A percentile compares a stretch with the other conserved stretches of the same genome.
phyloP scores from a whole-genome alignment of 2,113 vertebrate genomes.

The Chaetura pelagica region DNA sequence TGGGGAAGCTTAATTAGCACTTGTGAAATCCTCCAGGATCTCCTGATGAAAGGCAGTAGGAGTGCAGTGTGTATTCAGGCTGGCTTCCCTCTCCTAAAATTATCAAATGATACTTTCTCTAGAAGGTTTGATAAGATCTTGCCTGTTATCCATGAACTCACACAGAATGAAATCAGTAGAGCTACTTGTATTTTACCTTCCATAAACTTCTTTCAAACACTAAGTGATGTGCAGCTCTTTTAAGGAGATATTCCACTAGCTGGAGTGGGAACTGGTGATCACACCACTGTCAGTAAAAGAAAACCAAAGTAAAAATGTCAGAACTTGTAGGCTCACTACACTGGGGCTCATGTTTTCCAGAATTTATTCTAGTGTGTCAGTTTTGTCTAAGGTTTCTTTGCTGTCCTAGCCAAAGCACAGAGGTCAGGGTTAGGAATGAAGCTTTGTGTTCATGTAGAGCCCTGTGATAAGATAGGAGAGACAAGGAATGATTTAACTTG shows the following conservation, averaged over 20 bases:
- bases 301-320: not conserved
- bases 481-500: not conserved
- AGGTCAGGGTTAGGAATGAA: not conserved
- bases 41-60: not conserved
- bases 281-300: too few relatives aligned
- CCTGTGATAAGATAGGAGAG: not conserved
- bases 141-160: not conserved
- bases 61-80: not conserved
- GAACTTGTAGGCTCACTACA: not conserved
- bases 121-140: not conserved
- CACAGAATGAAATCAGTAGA: not conserved
- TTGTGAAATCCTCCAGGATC: not conserved
- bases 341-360: not conserved
- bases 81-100: not conserved
- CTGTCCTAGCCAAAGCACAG: rapidly evolving
- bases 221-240: rapidly evolving
- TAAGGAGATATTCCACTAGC: not conserved
- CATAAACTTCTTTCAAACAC: not conserved
- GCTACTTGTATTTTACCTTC: not conserved
- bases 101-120: not conserved
- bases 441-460: not conserved
- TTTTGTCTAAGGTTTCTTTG: not conserved
- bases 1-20: not conserved
- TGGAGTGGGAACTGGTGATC: not conserved
- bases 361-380: not conserved